A percentile compares a stretch with the other conserved stretches of the same genome.
phyloP scores from a whole-genome alignment of 2,888 invertebrate species.

The Parelbella ahira region DNA sequence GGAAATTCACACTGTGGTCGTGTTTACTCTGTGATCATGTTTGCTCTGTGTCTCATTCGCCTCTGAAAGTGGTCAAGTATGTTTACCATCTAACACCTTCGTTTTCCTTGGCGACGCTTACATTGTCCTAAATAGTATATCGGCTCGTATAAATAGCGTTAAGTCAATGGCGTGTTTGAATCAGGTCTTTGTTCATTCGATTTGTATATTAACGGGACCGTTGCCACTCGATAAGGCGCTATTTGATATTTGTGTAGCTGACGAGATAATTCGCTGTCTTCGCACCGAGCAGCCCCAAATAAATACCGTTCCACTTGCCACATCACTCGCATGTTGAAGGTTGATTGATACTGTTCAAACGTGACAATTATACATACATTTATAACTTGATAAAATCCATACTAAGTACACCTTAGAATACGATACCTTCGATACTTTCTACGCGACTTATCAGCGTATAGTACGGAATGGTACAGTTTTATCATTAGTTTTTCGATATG shows the following conservation, averaged over 20 bases:
- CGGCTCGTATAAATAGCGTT: constrained; percentile 44
- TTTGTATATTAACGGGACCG: constrained; percentile 41
- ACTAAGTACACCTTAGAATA: too few relatives aligned
- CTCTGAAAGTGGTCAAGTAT: constrained; percentile 24
- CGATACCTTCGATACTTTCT: too few relatives aligned
- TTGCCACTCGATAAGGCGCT: constrained; percentile 12
- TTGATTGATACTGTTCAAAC: constrained; percentile 16
- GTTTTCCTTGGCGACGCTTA: constrained; percentile 30
- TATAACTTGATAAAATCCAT: too few relatives aligned
- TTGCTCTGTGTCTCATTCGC: constrained; percentile 17
- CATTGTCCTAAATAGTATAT: constrained; percentile 46
- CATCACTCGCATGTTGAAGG: neutral
- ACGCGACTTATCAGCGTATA: too few relatives aligned
- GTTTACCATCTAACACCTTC: constrained; percentile 28
- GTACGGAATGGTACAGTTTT: too few relatives aligned
- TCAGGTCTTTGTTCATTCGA: constrained; percentile 43
- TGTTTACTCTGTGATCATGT: too few relatives aligned
- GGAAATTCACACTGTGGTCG: too few relatives aligned
- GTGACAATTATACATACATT: constrained; percentile 6
- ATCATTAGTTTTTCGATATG: too few relatives aligned
- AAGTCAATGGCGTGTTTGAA: constrained; percentile 37
- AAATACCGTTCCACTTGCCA: constrained; percentile 9
- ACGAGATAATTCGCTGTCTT: constrained; percentile 28
- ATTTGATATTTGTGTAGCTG: constrained; percentile 28
- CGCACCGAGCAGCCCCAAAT: constrained; percentile 12